Percentiles rank a stretch among this genome's conserved stretches.
phyloP scores from a whole-genome alignment of 2,113 vertebrate species.

The Climacteris rufus region DNA sequence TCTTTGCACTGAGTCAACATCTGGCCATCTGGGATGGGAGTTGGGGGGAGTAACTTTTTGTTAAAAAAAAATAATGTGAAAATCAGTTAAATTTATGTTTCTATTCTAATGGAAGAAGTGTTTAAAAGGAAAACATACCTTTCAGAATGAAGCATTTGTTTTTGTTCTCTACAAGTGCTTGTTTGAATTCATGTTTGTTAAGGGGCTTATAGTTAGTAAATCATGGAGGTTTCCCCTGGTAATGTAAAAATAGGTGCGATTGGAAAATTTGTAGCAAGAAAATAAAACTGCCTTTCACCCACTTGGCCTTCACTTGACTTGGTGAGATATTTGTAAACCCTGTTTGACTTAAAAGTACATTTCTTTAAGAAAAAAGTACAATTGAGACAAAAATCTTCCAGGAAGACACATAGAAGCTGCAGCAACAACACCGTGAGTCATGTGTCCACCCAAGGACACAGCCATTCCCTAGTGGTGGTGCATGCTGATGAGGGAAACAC shows the following conservation, averaged over 20 bases:
- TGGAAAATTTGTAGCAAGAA: slow-evolving; percentile 29
- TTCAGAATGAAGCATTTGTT: slow-evolving; percentile 45
- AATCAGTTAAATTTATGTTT: slow-evolving; percentile 43
- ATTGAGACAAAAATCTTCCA: slow-evolving; percentile 19
- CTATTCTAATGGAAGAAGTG: slow-evolving; percentile 33
- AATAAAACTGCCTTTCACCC: slow-evolving; percentile 41
- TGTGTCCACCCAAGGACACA: not conserved
- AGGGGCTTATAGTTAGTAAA: slow-evolving; percentile 45
- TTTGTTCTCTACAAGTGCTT: slow-evolving; percentile 43
- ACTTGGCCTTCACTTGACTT: slow-evolving; percentile 13
- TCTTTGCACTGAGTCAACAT: slow-evolving; percentile 30
- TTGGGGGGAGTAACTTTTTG: not conserved
- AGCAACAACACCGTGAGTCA: not conserved
- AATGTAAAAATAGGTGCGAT: slow-evolving; percentile 44
- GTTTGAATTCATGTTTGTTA: slow-evolving; percentile 43
- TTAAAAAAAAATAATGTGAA: not conserved
- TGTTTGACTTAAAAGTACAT: slow-evolving; percentile 30
- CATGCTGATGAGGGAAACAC: not conserved
- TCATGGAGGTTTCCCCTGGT: slow-evolving; percentile 19
- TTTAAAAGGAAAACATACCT: slow-evolving; percentile 53
- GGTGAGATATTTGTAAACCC: slow-evolving; percentile 19
- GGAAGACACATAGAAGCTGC: not conserved
- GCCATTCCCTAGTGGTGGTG: not conserved
- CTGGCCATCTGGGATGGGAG: not conserved
- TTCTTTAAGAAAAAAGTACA: slow-evolving; percentile 15